Evolutionary conservation across 2,888 invertebrate species (phyloP).

Genomic region (Petrolisthes cinctipes): DNA sequence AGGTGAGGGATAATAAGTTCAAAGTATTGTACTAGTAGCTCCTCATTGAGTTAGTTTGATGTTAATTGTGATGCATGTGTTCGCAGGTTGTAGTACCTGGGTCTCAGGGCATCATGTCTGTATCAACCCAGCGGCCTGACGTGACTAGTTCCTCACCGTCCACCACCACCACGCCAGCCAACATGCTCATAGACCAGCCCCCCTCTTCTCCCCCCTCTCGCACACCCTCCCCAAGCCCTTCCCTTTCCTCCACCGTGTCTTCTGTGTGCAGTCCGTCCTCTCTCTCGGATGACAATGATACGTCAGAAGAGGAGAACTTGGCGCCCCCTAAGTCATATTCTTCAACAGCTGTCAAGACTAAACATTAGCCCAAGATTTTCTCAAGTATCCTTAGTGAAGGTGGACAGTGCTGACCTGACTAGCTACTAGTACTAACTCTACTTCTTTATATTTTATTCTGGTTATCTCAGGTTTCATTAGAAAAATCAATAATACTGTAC

Average conservation of each 20-base stretch:
- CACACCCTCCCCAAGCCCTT: constrained; percentile 27
- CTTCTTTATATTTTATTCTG: too few relatives aligned
- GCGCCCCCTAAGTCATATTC: constrained; percentile 27
- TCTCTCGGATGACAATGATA: constrained; percentile 34
- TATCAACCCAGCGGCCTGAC: constrained; percentile 31
- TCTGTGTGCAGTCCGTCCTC: constrained; percentile 27
- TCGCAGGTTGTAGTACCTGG: constrained; percentile 50
- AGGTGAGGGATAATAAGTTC: too few relatives aligned
- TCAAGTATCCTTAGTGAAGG: too few relatives aligned
- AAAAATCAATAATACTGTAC: neutral
- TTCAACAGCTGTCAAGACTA: neutral
- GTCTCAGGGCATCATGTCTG: constrained; percentile 51
- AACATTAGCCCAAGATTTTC: constrained; percentile 12
- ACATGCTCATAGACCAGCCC: neutral
- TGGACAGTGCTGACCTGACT: too few relatives aligned
- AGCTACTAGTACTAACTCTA: too few relatives aligned
- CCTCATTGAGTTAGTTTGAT: too few relatives aligned
- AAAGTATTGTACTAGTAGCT: too few relatives aligned
- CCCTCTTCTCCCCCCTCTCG: neutral
- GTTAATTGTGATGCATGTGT: neutral
- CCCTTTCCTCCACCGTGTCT: neutral
- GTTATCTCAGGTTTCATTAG: neutral
- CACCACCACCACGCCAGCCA: neutral
- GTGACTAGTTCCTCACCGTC: constrained; percentile 20
- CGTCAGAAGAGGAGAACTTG: constrained; percentile 50